phyloP scores from a whole-genome alignment of 2,113 vertebrate species.

The Oncorhynchus keta region DNA sequence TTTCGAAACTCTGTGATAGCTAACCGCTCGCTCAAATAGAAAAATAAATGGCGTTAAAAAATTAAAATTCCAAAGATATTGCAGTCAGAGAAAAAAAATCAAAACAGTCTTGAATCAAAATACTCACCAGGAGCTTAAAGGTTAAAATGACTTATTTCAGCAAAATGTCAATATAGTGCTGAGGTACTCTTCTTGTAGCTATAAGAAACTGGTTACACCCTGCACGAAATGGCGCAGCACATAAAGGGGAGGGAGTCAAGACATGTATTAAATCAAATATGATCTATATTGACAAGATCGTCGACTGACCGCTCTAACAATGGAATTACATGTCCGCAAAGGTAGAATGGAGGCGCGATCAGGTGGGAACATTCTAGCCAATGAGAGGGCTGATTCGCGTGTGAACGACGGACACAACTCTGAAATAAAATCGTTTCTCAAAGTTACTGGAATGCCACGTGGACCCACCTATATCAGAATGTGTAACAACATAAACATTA shows the following conservation, averaged over 20 bases:
- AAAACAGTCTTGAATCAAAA: conserved; percentile 4
- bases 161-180: neutral
- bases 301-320: too few species aligned
- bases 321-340: too few species aligned
- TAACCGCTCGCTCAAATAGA: neutral
- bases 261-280: too few species aligned
- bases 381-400: too few species aligned
- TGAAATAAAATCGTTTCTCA: too few species aligned
- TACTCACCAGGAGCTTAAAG: conserved; percentile 9
- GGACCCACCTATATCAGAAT: too few species aligned
- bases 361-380: neutral
- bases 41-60: neutral
- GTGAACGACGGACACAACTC: too few species aligned
- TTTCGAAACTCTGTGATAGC: too few species aligned
- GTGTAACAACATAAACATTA: neutral
- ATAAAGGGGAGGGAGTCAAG: neutral
- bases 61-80: neutral
- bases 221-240: neutral
- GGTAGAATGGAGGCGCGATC: too few species aligned
- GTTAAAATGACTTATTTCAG: neutral
- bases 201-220: neutral
- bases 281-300: too few species aligned
- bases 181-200: neutral
- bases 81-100: neutral
- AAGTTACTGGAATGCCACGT: neutral